These are phyloP conservation scores for Lucifuga dentata DNA, from an alignment of 2,113 vertebrate genomes.

Conservation along the genomic window DNA sequence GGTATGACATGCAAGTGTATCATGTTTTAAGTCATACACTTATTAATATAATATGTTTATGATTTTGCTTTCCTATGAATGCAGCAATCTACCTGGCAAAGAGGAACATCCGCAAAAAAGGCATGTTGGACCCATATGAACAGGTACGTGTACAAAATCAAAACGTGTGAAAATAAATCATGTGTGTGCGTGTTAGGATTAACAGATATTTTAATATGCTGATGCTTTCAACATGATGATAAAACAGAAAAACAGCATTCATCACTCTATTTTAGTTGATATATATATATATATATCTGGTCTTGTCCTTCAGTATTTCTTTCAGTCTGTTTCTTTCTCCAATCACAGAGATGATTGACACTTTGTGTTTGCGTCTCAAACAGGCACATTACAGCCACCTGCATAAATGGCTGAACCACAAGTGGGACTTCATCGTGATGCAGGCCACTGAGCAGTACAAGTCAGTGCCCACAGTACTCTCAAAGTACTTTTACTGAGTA, in stretches of 20 bases:
- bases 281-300: no score
- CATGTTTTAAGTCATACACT: no score
- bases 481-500: no score
- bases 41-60: neutral
- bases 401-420: constrained; percentile 94
- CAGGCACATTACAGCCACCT: constrained; percentile 93
- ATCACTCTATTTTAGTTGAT: no score
- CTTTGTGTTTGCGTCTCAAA: constrained; percentile 54
- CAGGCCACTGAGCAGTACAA: constrained; percentile 95
- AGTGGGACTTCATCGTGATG: constrained; percentile 98
- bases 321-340: neutral
- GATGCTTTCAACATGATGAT: no score
- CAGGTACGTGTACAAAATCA: constrained; percentile 83
- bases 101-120: constrained; percentile 97
- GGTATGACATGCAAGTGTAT: no score
- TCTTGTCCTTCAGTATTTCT: no score
- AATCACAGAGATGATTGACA: no score
- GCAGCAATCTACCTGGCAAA: constrained; percentile 96
- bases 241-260: no score
- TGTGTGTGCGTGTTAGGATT: neutral
- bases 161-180: neutral
- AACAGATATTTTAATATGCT: no score
- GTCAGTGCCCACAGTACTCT: constrained; percentile 77
- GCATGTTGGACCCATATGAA: constrained; percentile 91
- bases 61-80: constrained; percentile 4